Evolutionary conservation across 2,113 vertebrate species (phyloP), one percentile per base, ranked within the genome.

Genomic region (Isichthys henryi): DNA sequence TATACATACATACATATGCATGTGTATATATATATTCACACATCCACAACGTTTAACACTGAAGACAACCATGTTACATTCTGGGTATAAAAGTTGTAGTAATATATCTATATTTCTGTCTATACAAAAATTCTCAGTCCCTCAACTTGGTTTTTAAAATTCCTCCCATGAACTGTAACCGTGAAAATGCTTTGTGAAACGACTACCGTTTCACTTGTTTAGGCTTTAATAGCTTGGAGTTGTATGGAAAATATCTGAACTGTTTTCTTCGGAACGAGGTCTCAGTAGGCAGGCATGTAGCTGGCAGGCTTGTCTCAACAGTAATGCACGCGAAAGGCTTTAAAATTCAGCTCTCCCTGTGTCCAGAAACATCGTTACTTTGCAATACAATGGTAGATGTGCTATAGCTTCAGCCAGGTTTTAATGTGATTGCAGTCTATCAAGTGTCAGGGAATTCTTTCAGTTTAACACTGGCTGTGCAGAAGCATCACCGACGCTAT

Each of bases 1-100:
- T 70, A 86, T 89, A 70, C 56, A 90, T 90, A 88, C 87, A 86
- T 84, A 84, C 49, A 53, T 53, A 56, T 89, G 31, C 77, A 89
- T 94, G 92, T 93, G 94, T 93, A 92, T 92, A 93, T 93, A 92
- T 93, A 92, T 95, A 94, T 94, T 93, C 94, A 95, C 94, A 94
- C 91, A 91, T 92, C 93, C 93, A 94, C 93, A 96, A 94, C 92
- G 92, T 90, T 92, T 95, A 96, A 96, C 94, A 95, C 94, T 96
- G 93, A 94, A 93, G 92, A 90, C 70, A 83, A 48, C 89, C 93
- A 92, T 94, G 95, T 95, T 94, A 95, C 94, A 95, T 92, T 93
- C 94, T 93, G 93, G 94, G 94, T 96, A 95, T 93, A 95, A 95
- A 95, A 94, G 93, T 94, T 93, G 93, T 93, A 94, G 93, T 93